These are phyloP conservation scores for Lysandra coridon DNA, from an alignment of 2,888 invertebrate genomes.

Conservation along the genomic window DNA sequence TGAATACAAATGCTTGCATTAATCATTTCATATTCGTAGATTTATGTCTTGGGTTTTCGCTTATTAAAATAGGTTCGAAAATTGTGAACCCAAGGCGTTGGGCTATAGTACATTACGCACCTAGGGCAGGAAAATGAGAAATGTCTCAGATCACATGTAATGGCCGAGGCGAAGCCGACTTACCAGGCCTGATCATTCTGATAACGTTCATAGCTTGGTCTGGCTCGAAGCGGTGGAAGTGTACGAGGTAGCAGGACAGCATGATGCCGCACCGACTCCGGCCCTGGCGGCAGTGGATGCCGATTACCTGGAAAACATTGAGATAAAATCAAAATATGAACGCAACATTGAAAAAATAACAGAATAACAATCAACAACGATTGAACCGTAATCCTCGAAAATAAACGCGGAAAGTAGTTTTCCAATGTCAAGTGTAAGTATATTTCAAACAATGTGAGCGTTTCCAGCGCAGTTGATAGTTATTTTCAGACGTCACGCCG, in stretches of 20 bases:
- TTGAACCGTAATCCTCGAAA: not conserved
- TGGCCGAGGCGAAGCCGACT: constrained; percentile 8
- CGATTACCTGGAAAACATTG: constrained; percentile 77
- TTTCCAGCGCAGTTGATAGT: not conserved
- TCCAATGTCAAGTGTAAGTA: constrained; percentile 2
- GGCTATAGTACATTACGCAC: too few species aligned
- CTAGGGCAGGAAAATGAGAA: too few species aligned
- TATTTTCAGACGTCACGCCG: constrained; percentile 13
- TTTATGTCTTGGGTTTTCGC: too few species aligned
- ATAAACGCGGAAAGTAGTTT: constrained; percentile 7
- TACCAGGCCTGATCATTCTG: constrained; percentile 79
- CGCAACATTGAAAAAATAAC: not conserved
- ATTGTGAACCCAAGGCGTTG: too few species aligned
- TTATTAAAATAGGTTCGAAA: too few species aligned
- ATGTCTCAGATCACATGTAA: too few species aligned
- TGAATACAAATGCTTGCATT: too few species aligned
- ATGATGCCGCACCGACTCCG: constrained; percentile 86
- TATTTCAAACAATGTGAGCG: not conserved
- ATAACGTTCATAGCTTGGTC: constrained; percentile 82
- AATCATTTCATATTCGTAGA: too few species aligned
- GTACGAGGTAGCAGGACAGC: constrained; percentile 87
- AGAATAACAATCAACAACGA: not conserved
- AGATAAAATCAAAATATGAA: not conserved
- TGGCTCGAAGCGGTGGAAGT: constrained; percentile 81
- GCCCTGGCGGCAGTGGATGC: constrained; percentile 86